Evolutionary conservation across 1,140 invertebrate species (phyloP).

Genomic region (Hyles euphorbiae): DNA sequence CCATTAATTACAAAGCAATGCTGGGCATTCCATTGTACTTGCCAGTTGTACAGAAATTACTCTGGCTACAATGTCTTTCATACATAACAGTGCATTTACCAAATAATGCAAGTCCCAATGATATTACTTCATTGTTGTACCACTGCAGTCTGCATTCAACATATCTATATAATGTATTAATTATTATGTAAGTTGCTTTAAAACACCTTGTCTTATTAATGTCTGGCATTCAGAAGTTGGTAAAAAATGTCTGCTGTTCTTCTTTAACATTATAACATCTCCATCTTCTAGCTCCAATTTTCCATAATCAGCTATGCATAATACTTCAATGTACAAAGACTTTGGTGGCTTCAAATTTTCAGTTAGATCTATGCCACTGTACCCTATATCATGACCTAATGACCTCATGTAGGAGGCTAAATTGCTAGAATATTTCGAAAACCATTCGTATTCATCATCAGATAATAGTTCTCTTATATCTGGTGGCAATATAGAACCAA

Average conservation of each 20-base stretch:
- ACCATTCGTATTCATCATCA: slow-evolving; percentile 90
- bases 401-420: slow-evolving; percentile 93
- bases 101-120: no score
- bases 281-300: slow-evolving; percentile 96
- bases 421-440: slow-evolving; percentile 90
- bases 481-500: slow-evolving; percentile 91
- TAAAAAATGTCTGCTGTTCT: slow-evolving; percentile 94
- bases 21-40: no score
- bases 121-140: no score
- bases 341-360: slow-evolving; percentile 94
- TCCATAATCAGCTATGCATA: slow-evolving; percentile 93
- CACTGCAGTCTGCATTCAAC: no score
- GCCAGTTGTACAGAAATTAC: no score
- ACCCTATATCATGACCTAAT: slow-evolving; percentile 83
- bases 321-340: slow-evolving; percentile 92
- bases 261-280: slow-evolving; percentile 90
- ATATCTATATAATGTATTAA: slow-evolving; percentile 11
- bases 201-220: slow-evolving; percentile 92
- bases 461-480: slow-evolving; percentile 90
- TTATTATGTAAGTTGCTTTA: slow-evolving; percentile 81
- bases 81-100: no score
- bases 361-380: slow-evolving; percentile 89
- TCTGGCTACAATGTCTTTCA: no score
- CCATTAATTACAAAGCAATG: no score
- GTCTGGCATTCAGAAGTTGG: slow-evolving; percentile 92